Base-by-base conservation (phyloP, 2,113 vertebrate species). In the Forbesichthys agassizii region DNA sequence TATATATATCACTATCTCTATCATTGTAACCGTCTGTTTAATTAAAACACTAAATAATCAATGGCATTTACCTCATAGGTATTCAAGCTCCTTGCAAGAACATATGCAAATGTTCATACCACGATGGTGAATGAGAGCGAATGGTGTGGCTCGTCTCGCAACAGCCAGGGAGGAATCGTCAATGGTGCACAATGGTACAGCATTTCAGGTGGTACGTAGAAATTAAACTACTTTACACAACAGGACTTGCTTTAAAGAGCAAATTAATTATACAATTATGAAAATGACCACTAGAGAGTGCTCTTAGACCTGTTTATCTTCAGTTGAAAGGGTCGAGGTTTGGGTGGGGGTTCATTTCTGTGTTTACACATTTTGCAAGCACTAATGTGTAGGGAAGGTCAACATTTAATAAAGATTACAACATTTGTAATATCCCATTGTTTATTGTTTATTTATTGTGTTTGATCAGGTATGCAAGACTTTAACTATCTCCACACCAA, bases 401-500 rank as follows among this genome's bases (percentile, higher is more conserved):
- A 55, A 27, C 27, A 27, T 27, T 27, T 27, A 2, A 27, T 27
- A 3, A 27, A 27, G 27, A 27, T 27, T 27, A 27, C 2, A 16
- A 16, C 3, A n/a, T 1, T 5, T 6, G 47, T 61, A 14, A 27
- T 4, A 14, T 62, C 56, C 61, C 57, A 51, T 8, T 48, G 3
- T 68, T 20, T 14, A n/a, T 66, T 61, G 13, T 14, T n/a, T n/a
- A n/a, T n/a, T n/a, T n/a, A n/a, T 55, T 27, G 47, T 52, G 51
- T 72, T 49, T 79, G 80, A 1, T 47, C 83, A 98, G 97, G 96
- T 57, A 99, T 99, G 96, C 94, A 96, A 72, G 97, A 99, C 91
- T 98, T 99, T 90, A 98, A 97, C 89, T 99, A 98, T 69, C 94
- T 99, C 61, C 97, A 98, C 93, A 98, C 94, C 87, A 99, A 99